phyloP scores from a whole-genome alignment of 2,888 invertebrate species.

The Dusona sp. region DNA sequence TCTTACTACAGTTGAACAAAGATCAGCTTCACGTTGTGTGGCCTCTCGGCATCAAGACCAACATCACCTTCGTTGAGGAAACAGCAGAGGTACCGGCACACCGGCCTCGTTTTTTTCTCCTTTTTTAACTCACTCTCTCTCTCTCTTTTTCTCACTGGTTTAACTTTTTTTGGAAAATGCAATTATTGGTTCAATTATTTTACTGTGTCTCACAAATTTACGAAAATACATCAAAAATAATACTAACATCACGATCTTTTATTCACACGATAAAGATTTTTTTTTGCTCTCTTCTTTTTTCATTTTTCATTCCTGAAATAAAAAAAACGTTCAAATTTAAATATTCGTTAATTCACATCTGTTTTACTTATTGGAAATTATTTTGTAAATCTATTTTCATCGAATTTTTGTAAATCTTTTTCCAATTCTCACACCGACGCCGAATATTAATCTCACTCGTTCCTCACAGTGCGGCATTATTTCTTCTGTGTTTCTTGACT shows the following conservation, averaged over 20 bases:
- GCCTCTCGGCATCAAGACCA: conserved; percentile 98
- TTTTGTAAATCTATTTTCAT: neutral
- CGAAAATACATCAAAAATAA: conserved; percentile 54
- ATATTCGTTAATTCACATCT: neutral
- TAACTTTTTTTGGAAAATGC: conserved; percentile 17
- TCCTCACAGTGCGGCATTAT: conserved; percentile 55
- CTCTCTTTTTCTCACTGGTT: conserved; percentile 41
- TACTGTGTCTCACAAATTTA: conserved; percentile 60
- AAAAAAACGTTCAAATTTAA: neutral
- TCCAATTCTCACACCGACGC: conserved; percentile 51
- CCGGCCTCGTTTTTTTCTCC: conserved; percentile 69
- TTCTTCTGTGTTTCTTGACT: conserved; percentile 52
- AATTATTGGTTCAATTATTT: conserved; percentile 32
- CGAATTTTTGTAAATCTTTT: conserved; percentile 7
- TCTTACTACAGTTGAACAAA: conserved; percentile 99
- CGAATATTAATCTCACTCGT: conserved; percentile 69
- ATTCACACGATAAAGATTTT: neutral
- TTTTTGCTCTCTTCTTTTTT: neutral
- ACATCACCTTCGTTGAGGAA: conserved; percentile 97
- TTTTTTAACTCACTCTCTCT: conserved; percentile 53
- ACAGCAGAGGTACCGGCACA: conserved; percentile 92
- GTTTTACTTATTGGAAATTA: neutral
- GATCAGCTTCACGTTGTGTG: conserved; percentile 98
- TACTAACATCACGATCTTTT: conserved; percentile 41
- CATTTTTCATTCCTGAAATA: neutral